Base-by-base conservation (phyloP, 2,888 invertebrate genomes). In the Unio pictorum region DNA sequence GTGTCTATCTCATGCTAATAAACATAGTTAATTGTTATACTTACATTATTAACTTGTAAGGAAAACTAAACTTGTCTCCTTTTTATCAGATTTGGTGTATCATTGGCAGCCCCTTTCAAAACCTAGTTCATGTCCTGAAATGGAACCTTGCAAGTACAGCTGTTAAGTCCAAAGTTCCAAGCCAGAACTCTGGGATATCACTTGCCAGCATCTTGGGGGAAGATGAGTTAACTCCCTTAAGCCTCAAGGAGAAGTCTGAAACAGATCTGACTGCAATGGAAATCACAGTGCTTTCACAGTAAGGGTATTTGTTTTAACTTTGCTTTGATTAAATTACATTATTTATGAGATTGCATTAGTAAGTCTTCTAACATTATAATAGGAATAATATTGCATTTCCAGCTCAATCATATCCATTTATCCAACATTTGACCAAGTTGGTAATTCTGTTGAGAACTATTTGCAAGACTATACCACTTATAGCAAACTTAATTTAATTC, bases 21-120 rank as follows among this genome's bases (percentile, higher is more conserved):
- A 45, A 45, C 45, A 45, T 3, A 45, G 45, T 45, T 45, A 45
- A 45, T 15, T 3, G 45, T 45, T 45, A 45, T 15, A 45, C 45
- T 45, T 45, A 15, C 45, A 45, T 45, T 45, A 11, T 45, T 45
- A 3, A 45, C 45, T 45, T 45, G 45, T 45, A 45, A 45, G 45
- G 3, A 45, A 45, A 15, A 45, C 11, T 45, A 45, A 45, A 11
- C 15, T 45, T 2, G 45, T 54, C 20, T 61, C 28, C 15, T 67
- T 58, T 59, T 6, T 75, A 68, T 26, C 71, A 86, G 85, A 72
- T 81, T 18, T 81, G 79, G 76, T 83, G 84, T 71, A 73, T 83
- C 15, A 64, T 85, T 56, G 84, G 86, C 17, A 82, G 83, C 71
- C 75, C 82, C 8, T 85, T 86, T 69, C 80, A 83, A 64, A 83